A percentile compares a stretch with the other conserved stretches of the same genome.
phyloP scores from a whole-genome alignment of 1,140 invertebrate genomes.

The Calycopis cecrops region DNA sequence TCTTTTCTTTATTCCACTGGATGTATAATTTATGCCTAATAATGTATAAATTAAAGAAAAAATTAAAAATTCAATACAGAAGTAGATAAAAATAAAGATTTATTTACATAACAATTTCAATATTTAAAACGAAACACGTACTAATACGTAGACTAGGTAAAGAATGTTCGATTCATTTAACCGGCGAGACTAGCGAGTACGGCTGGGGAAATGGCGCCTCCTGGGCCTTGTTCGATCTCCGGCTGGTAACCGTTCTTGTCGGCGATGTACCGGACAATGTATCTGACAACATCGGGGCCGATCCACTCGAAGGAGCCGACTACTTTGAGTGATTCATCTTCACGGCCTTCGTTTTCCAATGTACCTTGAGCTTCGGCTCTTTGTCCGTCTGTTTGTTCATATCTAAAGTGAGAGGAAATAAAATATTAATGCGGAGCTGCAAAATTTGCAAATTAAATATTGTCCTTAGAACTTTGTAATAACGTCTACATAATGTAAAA shows the following conservation, averaged over 20 bases:
- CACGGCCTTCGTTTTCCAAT: slow-evolving; percentile 74
- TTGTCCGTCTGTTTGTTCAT: slow-evolving; percentile 73
- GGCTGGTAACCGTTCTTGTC: slow-evolving; percentile 84
- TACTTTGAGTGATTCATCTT: slow-evolving; percentile 55
- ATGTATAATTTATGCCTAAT: no score
- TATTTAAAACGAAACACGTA: not conserved
- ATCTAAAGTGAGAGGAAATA: slow-evolving; percentile 31
- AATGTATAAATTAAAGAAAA: no score
- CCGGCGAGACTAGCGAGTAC: slow-evolving; percentile 46
- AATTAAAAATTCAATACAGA: no score
- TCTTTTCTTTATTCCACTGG: no score
- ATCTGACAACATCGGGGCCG: slow-evolving; percentile 72
- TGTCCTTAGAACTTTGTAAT: not conserved
- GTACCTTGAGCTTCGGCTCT: slow-evolving; percentile 75
- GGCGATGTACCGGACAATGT: slow-evolving; percentile 81
- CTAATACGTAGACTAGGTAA: slow-evolving; percentile 2
- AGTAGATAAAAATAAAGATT: slow-evolving; percentile 1
- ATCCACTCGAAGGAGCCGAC: slow-evolving; percentile 75
- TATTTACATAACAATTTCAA: slow-evolving; percentile 10
- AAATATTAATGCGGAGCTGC: not conserved
- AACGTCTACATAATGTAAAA: not conserved
- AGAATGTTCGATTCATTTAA: slow-evolving; percentile 24
- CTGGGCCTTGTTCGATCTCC: slow-evolving; percentile 75
- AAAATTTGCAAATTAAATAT: not conserved
- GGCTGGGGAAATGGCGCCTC: slow-evolving; percentile 68